phyloP scores from a whole-genome alignment of 1,140 invertebrate species.

The Pseudomyrmex pallidus region DNA sequence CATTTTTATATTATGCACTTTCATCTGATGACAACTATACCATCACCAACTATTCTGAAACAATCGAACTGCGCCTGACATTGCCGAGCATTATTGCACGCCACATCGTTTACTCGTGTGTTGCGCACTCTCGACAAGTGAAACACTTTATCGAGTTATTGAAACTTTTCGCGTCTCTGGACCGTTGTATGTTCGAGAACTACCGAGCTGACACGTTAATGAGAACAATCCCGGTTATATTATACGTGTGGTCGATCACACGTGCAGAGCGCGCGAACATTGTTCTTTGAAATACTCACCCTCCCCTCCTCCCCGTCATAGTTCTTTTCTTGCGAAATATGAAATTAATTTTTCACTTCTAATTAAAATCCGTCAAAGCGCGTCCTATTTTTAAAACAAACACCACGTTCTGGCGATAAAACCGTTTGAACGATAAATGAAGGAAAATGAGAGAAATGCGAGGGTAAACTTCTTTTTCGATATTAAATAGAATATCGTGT shows the following conservation, averaged over 20 bases:
- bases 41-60: constrained; percentile 26
- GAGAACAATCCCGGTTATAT: constrained; percentile 9
- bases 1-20: not conserved
- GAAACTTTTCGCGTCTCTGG: constrained; percentile 48
- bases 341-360: not conserved
- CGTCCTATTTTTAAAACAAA: not conserved
- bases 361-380: not conserved
- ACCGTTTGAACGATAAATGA: not conserved
- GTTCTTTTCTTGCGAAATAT: not conserved
- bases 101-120: constrained; percentile 38
- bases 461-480: not conserved
- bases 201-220: constrained; percentile 17
- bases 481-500: not conserved
- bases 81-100: constrained; percentile 4
- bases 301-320: not conserved
- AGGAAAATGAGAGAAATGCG: not conserved
- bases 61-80: constrained; percentile 32
- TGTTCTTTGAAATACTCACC: not conserved
- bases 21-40: constrained; percentile 8
- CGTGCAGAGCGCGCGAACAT: not conserved
- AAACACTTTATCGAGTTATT: constrained; percentile 34
- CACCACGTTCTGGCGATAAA: not conserved
- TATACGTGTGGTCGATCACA: constrained; percentile 5
- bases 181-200: not conserved
- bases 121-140: constrained; percentile 6